These are phyloP conservation scores for Nothobranchius furzeri DNA, from an alignment of 2,113 vertebrate genomes.

Conservation along the genomic window DNA sequence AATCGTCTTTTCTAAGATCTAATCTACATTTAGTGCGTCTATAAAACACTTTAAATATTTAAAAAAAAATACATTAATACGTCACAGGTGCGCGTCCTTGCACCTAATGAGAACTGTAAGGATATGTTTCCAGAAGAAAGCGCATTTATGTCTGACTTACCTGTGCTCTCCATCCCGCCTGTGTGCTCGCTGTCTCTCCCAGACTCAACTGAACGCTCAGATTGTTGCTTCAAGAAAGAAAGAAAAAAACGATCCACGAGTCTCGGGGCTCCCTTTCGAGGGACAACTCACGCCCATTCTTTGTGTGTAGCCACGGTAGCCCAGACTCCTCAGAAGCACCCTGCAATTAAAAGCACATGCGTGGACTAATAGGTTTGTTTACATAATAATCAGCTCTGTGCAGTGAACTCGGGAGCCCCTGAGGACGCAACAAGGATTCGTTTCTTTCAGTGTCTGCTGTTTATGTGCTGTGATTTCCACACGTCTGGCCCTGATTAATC, in stretches of 20 bases:
- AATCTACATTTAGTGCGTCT: neutral
- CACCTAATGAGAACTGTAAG: neutral
- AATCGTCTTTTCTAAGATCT: neutral
- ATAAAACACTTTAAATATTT: constrained; percentile 22
- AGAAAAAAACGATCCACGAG: constrained; percentile 68
- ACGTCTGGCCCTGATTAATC: constrained; percentile 52
- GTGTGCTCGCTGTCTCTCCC: constrained; percentile 60
- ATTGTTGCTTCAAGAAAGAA: constrained; percentile 75
- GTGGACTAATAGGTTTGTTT: constrained; percentile 62
- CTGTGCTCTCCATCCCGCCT: constrained; percentile 85
- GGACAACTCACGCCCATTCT: constrained; percentile 84
- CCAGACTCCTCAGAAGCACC: constrained; percentile 43
- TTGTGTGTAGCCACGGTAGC: constrained; percentile 62
- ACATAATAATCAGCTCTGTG: constrained; percentile 57
- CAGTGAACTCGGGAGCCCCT: constrained; percentile 37
- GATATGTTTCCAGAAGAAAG: neutral
- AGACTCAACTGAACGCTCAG: constrained; percentile 66
- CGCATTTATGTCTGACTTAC: constrained; percentile 71
- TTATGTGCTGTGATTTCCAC: constrained; percentile 52
- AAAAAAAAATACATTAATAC: neutral
- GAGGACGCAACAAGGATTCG: constrained; percentile 45
- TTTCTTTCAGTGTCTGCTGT: constrained; percentile 46
- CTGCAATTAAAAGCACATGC: constrained; percentile 42
- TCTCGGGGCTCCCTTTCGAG: constrained; percentile 80
- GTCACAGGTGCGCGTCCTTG: neutral